Percentiles rank a stretch among this genome's conserved stretches.
Conservation (phyloP, 1,140 invertebrate species). For the Cotesia typhae region DNA sequence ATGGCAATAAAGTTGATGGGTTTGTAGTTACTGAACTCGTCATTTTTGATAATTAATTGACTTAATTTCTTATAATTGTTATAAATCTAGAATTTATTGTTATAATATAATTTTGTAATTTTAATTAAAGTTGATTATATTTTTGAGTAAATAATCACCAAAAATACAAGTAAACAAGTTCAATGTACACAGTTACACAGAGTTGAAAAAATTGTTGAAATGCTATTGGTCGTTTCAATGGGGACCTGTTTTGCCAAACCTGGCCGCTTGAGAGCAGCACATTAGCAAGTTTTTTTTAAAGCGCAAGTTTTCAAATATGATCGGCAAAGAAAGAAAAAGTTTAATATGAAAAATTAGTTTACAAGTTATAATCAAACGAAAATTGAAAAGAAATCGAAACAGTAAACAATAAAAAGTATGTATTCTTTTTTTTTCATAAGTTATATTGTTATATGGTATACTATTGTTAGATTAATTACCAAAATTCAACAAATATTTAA, state of each 20-base stretch:
- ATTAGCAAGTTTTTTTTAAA: conserved; percentile 1
- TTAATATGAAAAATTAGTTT: conserved; percentile 5
- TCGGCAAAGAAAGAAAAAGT: not conserved
- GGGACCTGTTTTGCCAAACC: not conserved
- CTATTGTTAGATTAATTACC: too few relatives aligned
- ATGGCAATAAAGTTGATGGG: conserved; percentile 73
- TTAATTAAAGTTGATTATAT: too few relatives aligned
- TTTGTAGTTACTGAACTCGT: conserved; percentile 67
- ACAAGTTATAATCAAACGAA: not conserved
- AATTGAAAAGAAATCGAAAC: not conserved
- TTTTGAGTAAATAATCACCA: too few relatives aligned
- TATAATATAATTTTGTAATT: too few relatives aligned
- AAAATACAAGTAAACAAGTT: too few relatives aligned
- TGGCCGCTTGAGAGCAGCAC: not conserved
- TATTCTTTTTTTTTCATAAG: not conserved
- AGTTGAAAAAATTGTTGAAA: too few relatives aligned
- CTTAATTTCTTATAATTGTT: too few relatives aligned
- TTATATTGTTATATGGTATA: not conserved
- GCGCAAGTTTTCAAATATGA: not conserved
- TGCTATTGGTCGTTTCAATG: not conserved
- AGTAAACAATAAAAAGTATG: not conserved
- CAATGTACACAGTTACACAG: too few relatives aligned
- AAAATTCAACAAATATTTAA: too few relatives aligned
- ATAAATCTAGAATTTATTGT: too few relatives aligned
- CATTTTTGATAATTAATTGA: conserved; percentile 43